These are phyloP conservation scores for Acronicta alni DNA, from an alignment of 2,888 invertebrate genomes.

Conservation along the genomic window DNA sequence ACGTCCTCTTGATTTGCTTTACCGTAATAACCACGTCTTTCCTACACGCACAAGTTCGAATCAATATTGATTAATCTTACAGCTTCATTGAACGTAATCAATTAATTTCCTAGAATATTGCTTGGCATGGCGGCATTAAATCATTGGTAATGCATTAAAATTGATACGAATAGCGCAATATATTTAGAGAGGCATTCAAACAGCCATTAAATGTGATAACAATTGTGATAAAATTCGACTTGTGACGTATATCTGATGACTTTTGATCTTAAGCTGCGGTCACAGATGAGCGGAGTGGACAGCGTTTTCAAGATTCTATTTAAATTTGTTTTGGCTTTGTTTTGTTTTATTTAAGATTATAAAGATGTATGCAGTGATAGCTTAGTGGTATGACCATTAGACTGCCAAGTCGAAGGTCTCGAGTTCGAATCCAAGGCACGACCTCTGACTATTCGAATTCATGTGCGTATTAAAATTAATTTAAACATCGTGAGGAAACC, in stretches of 20 bases:
- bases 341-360: too few species aligned
- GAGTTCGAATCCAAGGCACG: too few species aligned
- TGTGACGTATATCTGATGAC: conserved; percentile 62
- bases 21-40: background rate
- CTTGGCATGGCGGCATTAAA: conserved; percentile 34
- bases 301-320: background rate
- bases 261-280: conserved; percentile 36
- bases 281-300: background rate
- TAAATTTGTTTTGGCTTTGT: too few species aligned
- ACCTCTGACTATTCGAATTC: too few species aligned
- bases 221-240: conserved; percentile 72
- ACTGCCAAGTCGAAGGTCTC: too few species aligned
- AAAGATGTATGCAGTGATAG: too few species aligned
- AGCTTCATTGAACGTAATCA: conserved; percentile 42
- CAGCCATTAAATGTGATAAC: conserved; percentile 69
- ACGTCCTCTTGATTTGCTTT: too few species aligned
- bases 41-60: conserved; percentile 7
- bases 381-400: too few species aligned
- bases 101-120: conserved; percentile 39
- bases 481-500: too few species aligned
- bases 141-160: conserved; percentile 56
- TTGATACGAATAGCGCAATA: conserved; percentile 66
- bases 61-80: conserved; percentile 32
- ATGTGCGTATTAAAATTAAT: too few species aligned
- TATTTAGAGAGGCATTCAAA: conserved; percentile 65